A percentile compares a stretch with the other conserved stretches of the same genome.
phyloP scores from a whole-genome alignment of 2,113 vertebrate species.

The Alligator mississippiensis region DNA sequence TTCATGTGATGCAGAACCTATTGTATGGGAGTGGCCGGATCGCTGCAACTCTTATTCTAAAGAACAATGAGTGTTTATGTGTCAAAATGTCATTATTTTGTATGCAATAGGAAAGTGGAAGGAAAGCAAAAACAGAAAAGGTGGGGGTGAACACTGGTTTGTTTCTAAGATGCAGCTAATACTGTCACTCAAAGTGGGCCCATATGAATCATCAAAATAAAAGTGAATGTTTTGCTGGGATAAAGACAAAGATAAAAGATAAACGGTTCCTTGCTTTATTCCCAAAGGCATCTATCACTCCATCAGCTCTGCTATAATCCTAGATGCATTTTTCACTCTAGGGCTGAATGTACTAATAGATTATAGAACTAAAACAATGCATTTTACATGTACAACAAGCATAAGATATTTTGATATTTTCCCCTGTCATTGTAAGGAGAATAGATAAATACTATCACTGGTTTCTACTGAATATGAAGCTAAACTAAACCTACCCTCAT shows the following conservation, averaged over 20 bases:
- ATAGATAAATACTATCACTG: background rate
- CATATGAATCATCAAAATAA: background rate
- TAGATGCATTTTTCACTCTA: background rate
- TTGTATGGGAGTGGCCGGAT: background rate
- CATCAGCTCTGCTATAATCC: accelerated
- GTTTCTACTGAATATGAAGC: background rate
- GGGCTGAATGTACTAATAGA: background rate
- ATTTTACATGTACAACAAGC: background rate
- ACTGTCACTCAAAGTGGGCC: background rate
- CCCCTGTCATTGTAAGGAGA: background rate
- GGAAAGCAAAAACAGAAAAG: background rate
- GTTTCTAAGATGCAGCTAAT: background rate
- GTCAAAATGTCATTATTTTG: background rate
- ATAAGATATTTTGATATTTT: background rate
- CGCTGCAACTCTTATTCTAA: background rate
- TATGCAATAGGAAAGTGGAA: background rate
- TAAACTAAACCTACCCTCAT: background rate
- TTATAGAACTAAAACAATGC: background rate
- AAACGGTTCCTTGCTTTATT: background rate
- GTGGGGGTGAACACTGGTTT: background rate
- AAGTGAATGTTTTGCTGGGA: background rate
- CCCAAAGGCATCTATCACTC: background rate
- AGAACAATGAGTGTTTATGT: background rate
- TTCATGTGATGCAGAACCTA: background rate
- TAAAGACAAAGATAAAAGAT: background rate